Evolutionary conservation across 2,797 vertebrate genomes (phyloP).

Genomic region (Diplodus puntazzo): DNA sequence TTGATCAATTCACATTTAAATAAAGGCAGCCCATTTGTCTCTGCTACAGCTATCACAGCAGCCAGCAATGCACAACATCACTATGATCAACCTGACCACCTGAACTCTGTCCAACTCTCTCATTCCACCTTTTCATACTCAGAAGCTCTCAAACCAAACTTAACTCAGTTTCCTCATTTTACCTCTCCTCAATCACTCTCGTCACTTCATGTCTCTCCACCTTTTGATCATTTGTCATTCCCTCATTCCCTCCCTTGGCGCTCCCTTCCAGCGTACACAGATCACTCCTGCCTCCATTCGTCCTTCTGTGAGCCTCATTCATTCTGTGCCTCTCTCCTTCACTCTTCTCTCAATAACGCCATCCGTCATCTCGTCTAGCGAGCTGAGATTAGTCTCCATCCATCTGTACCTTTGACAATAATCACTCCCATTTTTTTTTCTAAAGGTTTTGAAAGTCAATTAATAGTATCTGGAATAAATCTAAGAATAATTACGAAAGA

Average conservation of each 20-base stretch:
- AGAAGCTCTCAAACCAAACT: slow-evolving; percentile 31
- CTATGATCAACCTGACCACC: slow-evolving; percentile 12
- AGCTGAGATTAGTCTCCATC: slow-evolving; percentile 68
- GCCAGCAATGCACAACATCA: slow-evolving; percentile 9
- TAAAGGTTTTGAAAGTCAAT: slow-evolving; percentile 38
- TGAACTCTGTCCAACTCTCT: slow-evolving; percentile 7
- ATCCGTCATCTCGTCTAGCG: slow-evolving; percentile 67
- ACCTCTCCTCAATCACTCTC: slow-evolving; percentile 57
- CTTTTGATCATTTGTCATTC: slow-evolving; percentile 73
- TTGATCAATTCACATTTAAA: slow-evolving; percentile 35
- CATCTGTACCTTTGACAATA: slow-evolving; percentile 56
- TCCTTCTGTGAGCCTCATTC: slow-evolving; percentile 67
- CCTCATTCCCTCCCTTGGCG: slow-evolving; percentile 60
- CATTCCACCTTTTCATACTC: slow-evolving; percentile 29
- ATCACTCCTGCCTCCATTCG: slow-evolving; percentile 69
- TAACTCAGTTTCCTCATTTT: slow-evolving; percentile 41
- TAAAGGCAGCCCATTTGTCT: slow-evolving; percentile 15
- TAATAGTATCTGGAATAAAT: background rate
- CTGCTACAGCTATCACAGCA: slow-evolving; percentile 39
- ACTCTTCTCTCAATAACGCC: slow-evolving; percentile 63
- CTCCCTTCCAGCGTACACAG: slow-evolving; percentile 63
- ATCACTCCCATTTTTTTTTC: slow-evolving; percentile 33
- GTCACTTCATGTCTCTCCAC: slow-evolving; percentile 48
- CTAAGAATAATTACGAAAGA: background rate
- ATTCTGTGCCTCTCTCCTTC: slow-evolving; percentile 67